Evolutionary conservation across 2,797 vertebrate species (phyloP), one percentile per base, ranked within the genome.

Genomic region (Poeciliopsis infans): DNA sequence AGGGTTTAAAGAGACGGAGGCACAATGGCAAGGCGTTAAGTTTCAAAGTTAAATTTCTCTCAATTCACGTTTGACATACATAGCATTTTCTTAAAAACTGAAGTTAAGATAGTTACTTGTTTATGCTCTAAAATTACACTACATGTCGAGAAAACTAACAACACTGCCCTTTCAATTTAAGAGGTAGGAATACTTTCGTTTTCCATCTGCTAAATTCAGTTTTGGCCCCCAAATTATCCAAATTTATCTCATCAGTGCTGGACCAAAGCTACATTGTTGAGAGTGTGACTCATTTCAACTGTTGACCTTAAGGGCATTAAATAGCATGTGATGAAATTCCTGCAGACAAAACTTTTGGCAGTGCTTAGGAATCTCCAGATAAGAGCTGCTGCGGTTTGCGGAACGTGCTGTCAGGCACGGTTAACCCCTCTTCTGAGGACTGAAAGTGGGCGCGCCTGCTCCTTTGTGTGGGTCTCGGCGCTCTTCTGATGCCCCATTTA

Each of bases 331-430:
- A 93, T 92, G 89, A 91, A 82, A 82, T 76, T 79, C 61, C 41
- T 75, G 51, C 85, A 86, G 85, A 87, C 74, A 81, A 77, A 70
- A 84, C 75, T 51, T 93, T 89, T 92, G 89, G 89, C 90, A 91
- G 86, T 70, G 82, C 66, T 94, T 93, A 90, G 83, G 79, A 79
- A 77, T 71, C 70, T 20, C 53, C 51, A 87, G 88, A 92, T 91
- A 92, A 91, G 86, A 83, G 79, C 70, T 3, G 36, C 72, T 77
- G 89, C 8, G 86, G 89, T 86, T 91, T 84, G 46, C 75, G 76
- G 75, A 92, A 92, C 78, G 79, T 91, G 88, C 85, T 7, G 47
- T 74, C 13, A 74, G 77, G 89, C 93, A 93, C 83, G 71, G 31
- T 75, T 69, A 1, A 11, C 66, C 33, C 73, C 57, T 89, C 87